Evolutionary conservation across 2,113 vertebrate genomes (phyloP), one percentile per base, ranked within the genome.

Genomic region (Irena cyanogastra): DNA sequence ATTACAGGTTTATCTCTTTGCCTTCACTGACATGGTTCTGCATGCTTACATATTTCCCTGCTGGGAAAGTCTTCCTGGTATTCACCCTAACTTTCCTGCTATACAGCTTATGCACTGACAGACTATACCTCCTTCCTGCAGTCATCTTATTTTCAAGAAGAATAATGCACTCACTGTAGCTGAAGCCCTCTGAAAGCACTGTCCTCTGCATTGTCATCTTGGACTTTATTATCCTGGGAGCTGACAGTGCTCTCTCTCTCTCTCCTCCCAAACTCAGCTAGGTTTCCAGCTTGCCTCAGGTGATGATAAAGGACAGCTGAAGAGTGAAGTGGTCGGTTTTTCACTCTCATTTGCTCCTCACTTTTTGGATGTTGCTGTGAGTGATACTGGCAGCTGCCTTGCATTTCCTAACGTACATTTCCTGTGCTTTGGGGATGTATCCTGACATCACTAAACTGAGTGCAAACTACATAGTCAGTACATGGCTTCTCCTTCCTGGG

Each of bases 301-400:
- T 56, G 49, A 16, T 44, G 49, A 24, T 56, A 24, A 74, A 74
- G n/a, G 60, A 50, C 12, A 42, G 9, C 54, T 78, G 63, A 83
- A 79, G 30, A 83, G 11, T 41, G 80, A 82, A 64, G 11, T 1
- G 1, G 24, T 39, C 21, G 30, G 8, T 16, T 2, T 2, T 19
- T 76, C 63, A 16, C 44, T 79, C 24, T 75, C 4, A 1, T 11
- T 69, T 74, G 33, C 57, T 71, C n/a, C 77, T 92, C 57, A 20
- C 27, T 35, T 64, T 39, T 44, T 37, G n/a, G 30, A 24, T 2
- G 1, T 56, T 56, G 33, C n/a, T 1, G 0, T 33, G 27, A 80
- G 37, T 18, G 31, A 66, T 42, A 27, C 17, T 21, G 57, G 50
- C 17, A 68, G 28, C 45, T 50, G 42, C 45, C n/a, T 45, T 37